Evolutionary conservation across 2,888 invertebrate genomes (phyloP).

Genomic region (Euzetes globulus): DNA sequence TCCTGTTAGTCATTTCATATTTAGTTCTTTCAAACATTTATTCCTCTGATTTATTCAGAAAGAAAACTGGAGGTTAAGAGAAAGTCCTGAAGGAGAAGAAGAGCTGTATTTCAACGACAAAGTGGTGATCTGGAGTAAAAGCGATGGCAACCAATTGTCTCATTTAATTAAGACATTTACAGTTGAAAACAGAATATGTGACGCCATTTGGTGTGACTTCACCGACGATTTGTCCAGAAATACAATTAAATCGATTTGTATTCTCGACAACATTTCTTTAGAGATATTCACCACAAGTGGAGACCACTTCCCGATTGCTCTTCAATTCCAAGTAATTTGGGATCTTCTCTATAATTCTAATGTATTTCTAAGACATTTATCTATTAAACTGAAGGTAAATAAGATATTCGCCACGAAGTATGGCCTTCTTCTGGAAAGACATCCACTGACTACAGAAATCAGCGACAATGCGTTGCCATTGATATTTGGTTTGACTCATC

Average conservation of each 20-base stretch:
- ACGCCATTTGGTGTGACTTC: constrained; percentile 46
- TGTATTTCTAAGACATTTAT: not conserved
- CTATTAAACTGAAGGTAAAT: constrained; percentile 47
- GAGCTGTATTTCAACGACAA: constrained; percentile 78
- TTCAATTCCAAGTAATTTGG: constrained; percentile 58
- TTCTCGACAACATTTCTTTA: constrained; percentile 37
- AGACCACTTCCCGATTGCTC: constrained; percentile 69
- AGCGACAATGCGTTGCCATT: constrained; percentile 56
- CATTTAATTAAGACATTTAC: constrained; percentile 62
- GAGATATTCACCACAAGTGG: constrained; percentile 55
- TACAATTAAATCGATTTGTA: constrained; percentile 37
- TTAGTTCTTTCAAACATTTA: not conserved
- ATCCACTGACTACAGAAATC: constrained; percentile 9
- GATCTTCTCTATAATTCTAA: constrained; percentile 9
- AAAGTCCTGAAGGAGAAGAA: constrained; percentile 57
- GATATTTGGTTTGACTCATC: constrained; percentile 78
- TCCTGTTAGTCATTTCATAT: not conserved
- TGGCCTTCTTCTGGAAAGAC: constrained; percentile 70
- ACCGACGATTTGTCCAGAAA: constrained; percentile 20
- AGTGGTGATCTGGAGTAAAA: constrained; percentile 66
- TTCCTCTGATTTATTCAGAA: not conserved
- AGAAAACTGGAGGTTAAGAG: constrained; percentile 40
- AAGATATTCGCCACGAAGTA: constrained; percentile 72
- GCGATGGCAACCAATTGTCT: constrained; percentile 46
- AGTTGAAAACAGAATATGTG: constrained; percentile 69